phyloP scores from a whole-genome alignment of 2,113 vertebrate genomes.

The Gopherus evgoodei region DNA sequence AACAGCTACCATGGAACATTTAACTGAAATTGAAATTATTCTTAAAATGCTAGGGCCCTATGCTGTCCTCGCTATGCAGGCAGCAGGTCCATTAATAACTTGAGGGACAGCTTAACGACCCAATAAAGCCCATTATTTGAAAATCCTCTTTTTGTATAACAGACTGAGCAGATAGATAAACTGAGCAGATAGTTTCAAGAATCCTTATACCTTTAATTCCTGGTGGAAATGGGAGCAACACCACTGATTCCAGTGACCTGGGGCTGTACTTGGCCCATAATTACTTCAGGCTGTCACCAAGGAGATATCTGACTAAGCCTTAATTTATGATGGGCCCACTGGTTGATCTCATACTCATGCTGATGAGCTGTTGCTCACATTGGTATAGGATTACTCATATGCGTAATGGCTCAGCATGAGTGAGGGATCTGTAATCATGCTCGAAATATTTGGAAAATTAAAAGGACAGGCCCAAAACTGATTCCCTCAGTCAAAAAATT shows the following conservation, averaged over 20 bases:
- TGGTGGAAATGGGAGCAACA: neutral
- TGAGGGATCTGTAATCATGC: neutral
- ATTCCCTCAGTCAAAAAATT: neutral
- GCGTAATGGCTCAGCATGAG: neutral
- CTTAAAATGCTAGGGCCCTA: neutral
- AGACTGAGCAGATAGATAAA: neutral
- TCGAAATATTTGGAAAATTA: neutral
- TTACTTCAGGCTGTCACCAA: neutral
- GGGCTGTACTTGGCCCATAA: neutral
- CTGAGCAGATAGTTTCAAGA: neutral
- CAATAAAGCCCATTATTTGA: neutral
- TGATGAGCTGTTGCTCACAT: neutral
- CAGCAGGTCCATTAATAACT: neutral
- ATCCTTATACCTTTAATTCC: neutral
- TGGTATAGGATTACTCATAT: neutral
- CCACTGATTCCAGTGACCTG: neutral
- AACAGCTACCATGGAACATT: neutral
- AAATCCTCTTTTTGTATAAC: neutral
- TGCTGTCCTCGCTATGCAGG: neutral
- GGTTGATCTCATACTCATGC: neutral
- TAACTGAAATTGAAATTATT: neutral
- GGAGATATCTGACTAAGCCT: neutral
- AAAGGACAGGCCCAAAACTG: neutral
- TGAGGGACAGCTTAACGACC: rapidly evolving
- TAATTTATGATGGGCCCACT: neutral